Percentiles rank a stretch among this genome's conserved stretches.
Conservation (phyloP, 2,113 vertebrate species). For the Plestiodon gilberti region DNA sequence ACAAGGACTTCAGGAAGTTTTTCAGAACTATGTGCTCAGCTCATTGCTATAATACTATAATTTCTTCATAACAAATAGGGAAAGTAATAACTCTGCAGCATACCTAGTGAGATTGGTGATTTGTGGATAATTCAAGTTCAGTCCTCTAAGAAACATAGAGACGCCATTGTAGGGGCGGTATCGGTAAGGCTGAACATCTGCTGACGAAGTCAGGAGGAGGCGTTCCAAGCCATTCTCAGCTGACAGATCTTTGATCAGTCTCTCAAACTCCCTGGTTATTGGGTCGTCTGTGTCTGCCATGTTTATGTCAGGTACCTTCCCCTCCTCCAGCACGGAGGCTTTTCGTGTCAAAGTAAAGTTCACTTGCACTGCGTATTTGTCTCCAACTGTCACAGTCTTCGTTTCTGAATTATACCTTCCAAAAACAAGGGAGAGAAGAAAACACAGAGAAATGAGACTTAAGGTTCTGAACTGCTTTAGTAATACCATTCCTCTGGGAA, state of each 20-base stretch:
- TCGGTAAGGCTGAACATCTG: conserved; percentile 83
- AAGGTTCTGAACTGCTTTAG: neutral
- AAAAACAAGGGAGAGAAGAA: conserved; percentile 13
- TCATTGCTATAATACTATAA: no score
- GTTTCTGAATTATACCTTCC: conserved; percentile 85
- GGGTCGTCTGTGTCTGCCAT: conserved; percentile 76
- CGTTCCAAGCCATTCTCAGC: conserved; percentile 86
- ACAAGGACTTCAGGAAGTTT: neutral
- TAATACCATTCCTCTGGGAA: neutral
- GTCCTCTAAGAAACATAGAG: conserved; percentile 83
- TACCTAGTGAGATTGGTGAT: conserved; percentile 87
- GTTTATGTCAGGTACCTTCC: conserved; percentile 61
- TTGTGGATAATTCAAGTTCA: conserved; percentile 90
- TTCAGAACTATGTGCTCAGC: neutral
- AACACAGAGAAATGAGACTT: neutral
- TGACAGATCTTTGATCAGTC: conserved; percentile 90
- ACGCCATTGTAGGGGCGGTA: conserved; percentile 88
- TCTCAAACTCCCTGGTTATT: conserved; percentile 83
- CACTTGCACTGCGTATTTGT: conserved; percentile 79
- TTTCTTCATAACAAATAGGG: neutral
- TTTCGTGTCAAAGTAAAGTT: conserved; percentile 88
- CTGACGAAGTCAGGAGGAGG: conserved; percentile 79
- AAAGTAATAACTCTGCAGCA: neutral
- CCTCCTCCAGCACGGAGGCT: conserved; percentile 70
- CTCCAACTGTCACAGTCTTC: conserved; percentile 80